Conservation (phyloP, 2,113 vertebrate species). For the Sterrhoptilus dennistouni region DNA sequence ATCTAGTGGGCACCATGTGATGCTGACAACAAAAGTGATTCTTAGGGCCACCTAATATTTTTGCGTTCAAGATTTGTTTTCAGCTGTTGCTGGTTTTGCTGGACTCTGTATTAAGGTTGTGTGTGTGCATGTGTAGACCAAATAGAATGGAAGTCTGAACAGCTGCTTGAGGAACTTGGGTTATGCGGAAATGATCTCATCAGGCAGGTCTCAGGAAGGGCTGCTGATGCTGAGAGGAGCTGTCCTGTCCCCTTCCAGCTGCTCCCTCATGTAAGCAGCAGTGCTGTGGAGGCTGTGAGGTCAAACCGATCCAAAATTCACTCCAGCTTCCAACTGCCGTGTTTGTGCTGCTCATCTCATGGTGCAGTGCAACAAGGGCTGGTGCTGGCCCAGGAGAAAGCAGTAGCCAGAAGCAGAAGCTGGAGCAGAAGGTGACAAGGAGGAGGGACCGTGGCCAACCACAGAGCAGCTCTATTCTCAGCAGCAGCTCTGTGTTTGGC, state of each 20-base stretch:
- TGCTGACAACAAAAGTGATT: neutral
- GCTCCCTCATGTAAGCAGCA: neutral
- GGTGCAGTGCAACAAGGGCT: neutral
- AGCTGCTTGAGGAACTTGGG: neutral
- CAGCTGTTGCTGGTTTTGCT: neutral
- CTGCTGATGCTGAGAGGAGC: neutral
- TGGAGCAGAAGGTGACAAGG: neutral
- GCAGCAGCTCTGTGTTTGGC: neutral
- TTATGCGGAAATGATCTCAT: neutral
- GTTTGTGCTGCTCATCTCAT: neutral
- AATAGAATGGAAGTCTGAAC: neutral
- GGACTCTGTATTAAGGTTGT: neutral
- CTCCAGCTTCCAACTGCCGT: neutral
- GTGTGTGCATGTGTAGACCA: neutral
- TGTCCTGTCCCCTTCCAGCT: neutral
- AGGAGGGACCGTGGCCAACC: neutral
- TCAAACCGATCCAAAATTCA: neutral
- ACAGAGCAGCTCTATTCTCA: neutral
- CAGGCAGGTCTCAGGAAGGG: neutral
- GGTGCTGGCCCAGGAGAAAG: neutral
- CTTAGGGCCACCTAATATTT: neutral
- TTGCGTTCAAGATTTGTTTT: neutral
- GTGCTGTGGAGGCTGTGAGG: neutral
- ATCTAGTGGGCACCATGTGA: rapidly evolving
- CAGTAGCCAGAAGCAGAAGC: neutral